Evolutionary conservation across 2,113 vertebrate species (phyloP).

Genomic region (Microcebus lehilahytsara): DNA sequence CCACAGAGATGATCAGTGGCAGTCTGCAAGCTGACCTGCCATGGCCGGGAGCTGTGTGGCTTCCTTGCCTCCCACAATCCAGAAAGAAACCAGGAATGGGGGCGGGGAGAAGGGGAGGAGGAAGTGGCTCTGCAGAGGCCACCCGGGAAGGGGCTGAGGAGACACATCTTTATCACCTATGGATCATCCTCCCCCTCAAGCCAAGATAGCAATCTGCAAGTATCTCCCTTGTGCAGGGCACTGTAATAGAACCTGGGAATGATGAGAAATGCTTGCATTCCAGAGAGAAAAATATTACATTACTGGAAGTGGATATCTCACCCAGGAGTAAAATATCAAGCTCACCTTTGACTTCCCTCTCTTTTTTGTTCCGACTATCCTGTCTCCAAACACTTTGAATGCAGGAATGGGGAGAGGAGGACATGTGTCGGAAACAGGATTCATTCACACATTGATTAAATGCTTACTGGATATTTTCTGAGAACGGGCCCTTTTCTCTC

Average conservation of each 20-base stretch:
- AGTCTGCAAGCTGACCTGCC: slow-evolving; percentile 78
- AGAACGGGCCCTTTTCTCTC: not conserved
- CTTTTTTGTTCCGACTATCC: not conserved
- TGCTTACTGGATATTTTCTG: not conserved
- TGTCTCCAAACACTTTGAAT: not conserved
- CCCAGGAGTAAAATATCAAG: not conserved
- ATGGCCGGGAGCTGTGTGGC: slow-evolving; percentile 76
- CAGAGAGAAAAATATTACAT: not conserved
- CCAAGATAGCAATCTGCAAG: too few species aligned
- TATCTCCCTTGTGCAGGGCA: too few species aligned
- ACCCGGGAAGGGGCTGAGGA: too few species aligned
- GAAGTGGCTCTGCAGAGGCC: too few species aligned
- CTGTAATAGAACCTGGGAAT: not conserved
- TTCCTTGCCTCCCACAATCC: slow-evolving; percentile 67
- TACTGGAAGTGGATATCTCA: not conserved
- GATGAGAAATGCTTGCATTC: not conserved
- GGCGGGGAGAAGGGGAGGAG: too few species aligned
- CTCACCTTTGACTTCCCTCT: not conserved
- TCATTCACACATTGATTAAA: not conserved
- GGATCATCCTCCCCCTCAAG: too few species aligned
- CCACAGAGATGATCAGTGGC: slow-evolving; percentile 73
- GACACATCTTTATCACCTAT: too few species aligned
- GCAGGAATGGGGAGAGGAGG: not conserved
- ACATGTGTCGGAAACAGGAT: not conserved
- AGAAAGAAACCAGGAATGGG: too few species aligned